phyloP scores from a whole-genome alignment of 2,113 vertebrate species.

The Psophia crepitans region DNA sequence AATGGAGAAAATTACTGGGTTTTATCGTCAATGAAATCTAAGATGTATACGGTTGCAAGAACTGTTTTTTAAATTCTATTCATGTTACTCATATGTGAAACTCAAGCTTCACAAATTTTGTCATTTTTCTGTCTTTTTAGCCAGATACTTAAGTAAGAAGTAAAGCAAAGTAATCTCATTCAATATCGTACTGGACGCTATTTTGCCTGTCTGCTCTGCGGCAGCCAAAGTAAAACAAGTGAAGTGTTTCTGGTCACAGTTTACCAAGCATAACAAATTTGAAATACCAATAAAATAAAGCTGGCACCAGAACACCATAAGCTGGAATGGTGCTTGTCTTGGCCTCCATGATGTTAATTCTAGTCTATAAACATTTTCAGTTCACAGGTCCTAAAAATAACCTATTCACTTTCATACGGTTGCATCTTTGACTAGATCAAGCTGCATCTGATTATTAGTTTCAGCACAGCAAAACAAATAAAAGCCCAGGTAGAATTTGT shows the following conservation, averaged over 20 bases:
- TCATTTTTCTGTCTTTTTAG: neutral
- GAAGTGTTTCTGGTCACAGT: neutral
- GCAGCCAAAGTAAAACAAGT: neutral
- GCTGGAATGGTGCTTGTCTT: neutral
- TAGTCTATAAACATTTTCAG: neutral
- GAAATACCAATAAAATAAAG: neutral
- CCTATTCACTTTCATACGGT: neutral
- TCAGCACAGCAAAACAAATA: neutral
- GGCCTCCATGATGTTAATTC: neutral
- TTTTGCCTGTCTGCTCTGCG: neutral
- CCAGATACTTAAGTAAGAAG: neutral
- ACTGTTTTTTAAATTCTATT: neutral
- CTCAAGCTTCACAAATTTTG: neutral
- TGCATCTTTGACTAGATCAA: neutral
- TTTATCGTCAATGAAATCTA: neutral
- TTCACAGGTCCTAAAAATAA: neutral
- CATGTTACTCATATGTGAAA: neutral
- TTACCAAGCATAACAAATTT: constrained; percentile 8
- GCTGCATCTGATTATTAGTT: neutral
- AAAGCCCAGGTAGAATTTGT: neutral
- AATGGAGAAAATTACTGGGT: neutral
- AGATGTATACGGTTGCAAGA: neutral
- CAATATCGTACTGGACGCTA: accelerated
- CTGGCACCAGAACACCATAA: neutral
- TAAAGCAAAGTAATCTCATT: neutral